Evolutionary conservation across 2,797 vertebrate species (phyloP).

Genomic region (Uromys caudimaculatus): DNA sequence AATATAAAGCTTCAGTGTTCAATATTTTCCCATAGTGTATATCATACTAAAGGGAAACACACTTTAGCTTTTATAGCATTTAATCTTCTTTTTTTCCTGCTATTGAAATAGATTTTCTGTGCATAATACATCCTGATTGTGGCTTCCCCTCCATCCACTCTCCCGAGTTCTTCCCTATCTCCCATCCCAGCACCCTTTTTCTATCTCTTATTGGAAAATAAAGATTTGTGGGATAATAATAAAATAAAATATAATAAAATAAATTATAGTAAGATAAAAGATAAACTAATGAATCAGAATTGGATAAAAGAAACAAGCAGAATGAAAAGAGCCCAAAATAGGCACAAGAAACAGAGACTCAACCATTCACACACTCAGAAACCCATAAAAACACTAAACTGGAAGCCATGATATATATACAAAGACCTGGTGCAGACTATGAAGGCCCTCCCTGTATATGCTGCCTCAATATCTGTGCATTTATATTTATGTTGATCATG

Average conservation of each 20-base stretch:
- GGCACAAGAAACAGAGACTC: not conserved
- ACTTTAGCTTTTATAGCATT: not conserved
- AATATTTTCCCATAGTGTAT: slow-evolving; percentile 6
- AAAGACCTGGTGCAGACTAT: no score
- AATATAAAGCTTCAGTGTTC: not conserved
- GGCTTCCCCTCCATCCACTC: not conserved
- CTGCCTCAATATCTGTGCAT: not conserved
- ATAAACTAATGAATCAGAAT: not conserved
- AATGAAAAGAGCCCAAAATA: not conserved
- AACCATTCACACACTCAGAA: not conserved
- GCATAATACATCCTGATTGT: not conserved
- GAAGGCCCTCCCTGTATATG: no score
- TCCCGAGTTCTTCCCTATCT: not conserved
- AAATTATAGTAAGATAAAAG: not conserved
- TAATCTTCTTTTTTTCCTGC: not conserved
- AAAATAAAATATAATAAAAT: not conserved
- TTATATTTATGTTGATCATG: not conserved
- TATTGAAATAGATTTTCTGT: not conserved
- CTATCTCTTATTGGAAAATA: not conserved
- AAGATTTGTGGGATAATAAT: not conserved
- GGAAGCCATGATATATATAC: not conserved
- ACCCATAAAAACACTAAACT: not conserved
- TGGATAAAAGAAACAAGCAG: not conserved
- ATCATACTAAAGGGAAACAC: not conserved
- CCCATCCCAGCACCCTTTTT: not conserved